Conservation (phyloP, 2,797 vertebrate species). For the Staurois parvus region DNA sequence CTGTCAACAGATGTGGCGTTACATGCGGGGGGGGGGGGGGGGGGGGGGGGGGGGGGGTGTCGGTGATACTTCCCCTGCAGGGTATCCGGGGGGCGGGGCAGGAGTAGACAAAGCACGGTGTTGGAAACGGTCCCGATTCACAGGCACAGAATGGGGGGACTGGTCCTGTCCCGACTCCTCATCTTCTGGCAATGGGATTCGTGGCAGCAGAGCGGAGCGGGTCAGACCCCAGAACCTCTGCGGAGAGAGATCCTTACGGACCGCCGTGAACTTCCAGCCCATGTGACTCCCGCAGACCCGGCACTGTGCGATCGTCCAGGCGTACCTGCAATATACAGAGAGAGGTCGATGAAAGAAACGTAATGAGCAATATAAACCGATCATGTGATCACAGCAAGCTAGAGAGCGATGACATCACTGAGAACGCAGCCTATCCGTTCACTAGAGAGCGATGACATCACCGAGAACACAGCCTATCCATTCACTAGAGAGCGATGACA, state of each 20-base stretch:
- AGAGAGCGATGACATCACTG: not conserved
- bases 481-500: not conserved
- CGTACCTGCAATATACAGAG: conserved; percentile 79
- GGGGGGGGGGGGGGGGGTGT: not conserved
- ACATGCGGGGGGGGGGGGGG: conserved; percentile 15
- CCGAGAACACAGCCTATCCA: not conserved
- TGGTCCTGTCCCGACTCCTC: conserved; percentile 78
- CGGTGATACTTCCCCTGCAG: not conserved
- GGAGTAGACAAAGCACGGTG: not conserved
- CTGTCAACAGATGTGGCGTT: not conserved
- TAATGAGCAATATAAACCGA: too few species aligned
- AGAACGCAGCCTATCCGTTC: not conserved
- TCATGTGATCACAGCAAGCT: not conserved
- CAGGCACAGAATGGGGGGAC: conserved; percentile 89
- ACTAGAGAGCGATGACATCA: not conserved
- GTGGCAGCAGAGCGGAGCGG: conserved; percentile 92
- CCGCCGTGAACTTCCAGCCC: conserved; percentile 97
- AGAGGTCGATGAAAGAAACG: too few species aligned
- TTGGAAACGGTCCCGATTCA: conserved; percentile 67
- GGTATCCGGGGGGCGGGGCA: not conserved
- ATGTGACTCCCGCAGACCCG: conserved; percentile 89
- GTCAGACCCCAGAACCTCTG: conserved; percentile 96
- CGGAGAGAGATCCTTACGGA: conserved; percentile 92
- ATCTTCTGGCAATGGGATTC: conserved; percentile 86
- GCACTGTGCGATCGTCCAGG: conserved; percentile 97